These are phyloP conservation scores for Nineta flava DNA, from an alignment of 2,888 invertebrate species.

Conservation along the genomic window DNA sequence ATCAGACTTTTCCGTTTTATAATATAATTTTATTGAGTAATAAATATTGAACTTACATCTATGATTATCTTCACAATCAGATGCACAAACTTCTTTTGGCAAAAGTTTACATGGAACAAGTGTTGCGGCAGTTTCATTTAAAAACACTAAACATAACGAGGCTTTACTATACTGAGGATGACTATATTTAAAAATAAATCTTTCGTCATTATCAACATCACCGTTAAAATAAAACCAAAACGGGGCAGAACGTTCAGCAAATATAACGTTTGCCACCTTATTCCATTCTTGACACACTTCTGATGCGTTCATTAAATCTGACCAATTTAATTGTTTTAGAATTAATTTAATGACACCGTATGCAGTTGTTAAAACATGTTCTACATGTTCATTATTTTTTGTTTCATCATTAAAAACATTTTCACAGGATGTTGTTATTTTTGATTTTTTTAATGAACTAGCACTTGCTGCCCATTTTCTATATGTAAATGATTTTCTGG, in stretches of 20 bases:
- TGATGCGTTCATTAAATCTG: neutral
- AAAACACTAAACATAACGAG: conserved; percentile 3
- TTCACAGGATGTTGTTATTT: no score
- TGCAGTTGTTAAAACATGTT: neutral
- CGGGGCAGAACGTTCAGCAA: neutral
- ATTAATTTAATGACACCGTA: neutral
- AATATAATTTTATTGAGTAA: no score
- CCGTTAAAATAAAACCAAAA: neutral
- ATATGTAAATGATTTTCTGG: no score
- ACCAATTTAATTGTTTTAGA: neutral
- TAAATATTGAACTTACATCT: neutral
- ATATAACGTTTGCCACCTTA: neutral
- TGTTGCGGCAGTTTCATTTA: conserved; percentile 1
- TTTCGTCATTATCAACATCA: neutral
- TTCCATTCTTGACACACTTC: neutral
- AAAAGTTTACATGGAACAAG: neutral
- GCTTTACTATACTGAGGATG: neutral
- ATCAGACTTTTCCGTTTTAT: no score
- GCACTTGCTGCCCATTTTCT: no score
- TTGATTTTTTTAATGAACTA: no score
- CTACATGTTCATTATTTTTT: neutral
- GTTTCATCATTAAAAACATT: no score
- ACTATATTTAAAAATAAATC: neutral
- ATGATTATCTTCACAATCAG: conserved; percentile 2
- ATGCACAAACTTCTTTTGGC: neutral